phyloP scores from a whole-genome alignment of 2,888 invertebrate genomes.

The Sisyra terminalis region DNA sequence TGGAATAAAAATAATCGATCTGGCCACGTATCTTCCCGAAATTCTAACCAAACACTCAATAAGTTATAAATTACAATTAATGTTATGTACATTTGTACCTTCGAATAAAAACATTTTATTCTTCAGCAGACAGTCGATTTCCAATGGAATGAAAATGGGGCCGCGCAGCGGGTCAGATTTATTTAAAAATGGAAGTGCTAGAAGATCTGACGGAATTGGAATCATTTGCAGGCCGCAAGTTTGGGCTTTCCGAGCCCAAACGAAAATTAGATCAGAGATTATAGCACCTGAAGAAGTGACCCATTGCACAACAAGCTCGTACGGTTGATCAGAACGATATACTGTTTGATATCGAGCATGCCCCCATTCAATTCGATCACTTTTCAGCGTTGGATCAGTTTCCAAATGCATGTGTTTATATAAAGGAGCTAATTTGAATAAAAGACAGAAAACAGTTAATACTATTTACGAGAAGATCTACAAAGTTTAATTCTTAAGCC shows the following conservation, averaged over 20 bases:
- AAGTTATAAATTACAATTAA: background rate
- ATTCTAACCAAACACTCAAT: conserved; percentile 53
- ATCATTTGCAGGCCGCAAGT: conserved; percentile 79
- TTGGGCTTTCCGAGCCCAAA: conserved; percentile 82
- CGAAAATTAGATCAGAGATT: conserved; percentile 75
- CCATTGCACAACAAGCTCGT: conserved; percentile 94
- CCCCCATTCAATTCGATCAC: conserved; percentile 90
- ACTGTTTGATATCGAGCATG: conserved; percentile 81
- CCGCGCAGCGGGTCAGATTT: conserved; percentile 94
- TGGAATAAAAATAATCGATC: conserved; percentile 70
- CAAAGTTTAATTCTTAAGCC: too few relatives aligned
- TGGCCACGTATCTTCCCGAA: conserved; percentile 57
- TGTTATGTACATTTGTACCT: conserved; percentile 32
- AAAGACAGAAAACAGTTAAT: too few relatives aligned
- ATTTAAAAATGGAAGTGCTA: conserved; percentile 83
- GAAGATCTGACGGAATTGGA: conserved; percentile 90
- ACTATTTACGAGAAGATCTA: too few relatives aligned
- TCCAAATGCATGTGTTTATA: conserved; percentile 79
- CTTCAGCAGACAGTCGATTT: conserved; percentile 55
- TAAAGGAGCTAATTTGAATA: conserved; percentile 30
- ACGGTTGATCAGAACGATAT: conserved; percentile 79
- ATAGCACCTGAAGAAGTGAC: conserved; percentile 90
- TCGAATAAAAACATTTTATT: conserved; percentile 52
- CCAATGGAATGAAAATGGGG: conserved; percentile 84
- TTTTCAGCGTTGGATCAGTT: conserved; percentile 67